Evolutionary conservation across 2,888 invertebrate genomes (phyloP).

Genomic region (Drosophila seclusa): DNA sequence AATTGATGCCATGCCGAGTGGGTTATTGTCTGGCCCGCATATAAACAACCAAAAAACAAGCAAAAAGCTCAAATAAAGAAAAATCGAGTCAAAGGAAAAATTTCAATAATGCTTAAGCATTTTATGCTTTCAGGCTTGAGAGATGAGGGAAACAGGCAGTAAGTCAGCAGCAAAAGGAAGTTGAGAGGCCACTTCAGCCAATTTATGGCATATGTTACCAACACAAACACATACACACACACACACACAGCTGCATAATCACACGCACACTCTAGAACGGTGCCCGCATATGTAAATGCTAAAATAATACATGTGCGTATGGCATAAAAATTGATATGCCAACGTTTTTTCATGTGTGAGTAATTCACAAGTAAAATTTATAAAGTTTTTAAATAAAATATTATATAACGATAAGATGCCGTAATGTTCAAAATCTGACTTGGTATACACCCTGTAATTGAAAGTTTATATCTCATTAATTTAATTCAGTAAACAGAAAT

Average conservation of each 20-base stretch:
- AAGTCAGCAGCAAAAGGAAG: conserved; percentile 38
- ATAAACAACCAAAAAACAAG: conserved; percentile 52
- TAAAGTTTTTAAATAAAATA: conserved; percentile 78
- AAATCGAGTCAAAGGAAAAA: conserved; percentile 50
- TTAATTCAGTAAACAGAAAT: neutral
- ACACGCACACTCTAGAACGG: neutral
- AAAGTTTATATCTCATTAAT: neutral
- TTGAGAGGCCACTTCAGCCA: conserved; percentile 73
- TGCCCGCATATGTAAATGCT: conserved; percentile 69
- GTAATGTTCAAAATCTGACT: neutral
- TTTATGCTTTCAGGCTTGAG: conserved; percentile 43
- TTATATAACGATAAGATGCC: conserved; percentile 36
- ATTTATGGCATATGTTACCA: conserved; percentile 79
- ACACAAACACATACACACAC: conserved; percentile 21
- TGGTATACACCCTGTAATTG: neutral
- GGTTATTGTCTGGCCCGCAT: conserved; percentile 80
- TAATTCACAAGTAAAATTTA: conserved; percentile 78
- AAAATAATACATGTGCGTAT: conserved; percentile 79
- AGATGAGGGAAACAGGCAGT: conserved; percentile 37
- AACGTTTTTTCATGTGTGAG: conserved; percentile 78
- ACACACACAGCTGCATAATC: neutral
- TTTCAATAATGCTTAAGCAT: conserved; percentile 75
- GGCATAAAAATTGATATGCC: conserved; percentile 79
- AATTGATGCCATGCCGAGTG: conserved; percentile 75
- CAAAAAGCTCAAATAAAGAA: conserved; percentile 28